Evolutionary conservation across 2,113 vertebrate species (phyloP), one percentile per base, ranked within the genome.

Genomic region (Hydropotes inermis): DNA sequence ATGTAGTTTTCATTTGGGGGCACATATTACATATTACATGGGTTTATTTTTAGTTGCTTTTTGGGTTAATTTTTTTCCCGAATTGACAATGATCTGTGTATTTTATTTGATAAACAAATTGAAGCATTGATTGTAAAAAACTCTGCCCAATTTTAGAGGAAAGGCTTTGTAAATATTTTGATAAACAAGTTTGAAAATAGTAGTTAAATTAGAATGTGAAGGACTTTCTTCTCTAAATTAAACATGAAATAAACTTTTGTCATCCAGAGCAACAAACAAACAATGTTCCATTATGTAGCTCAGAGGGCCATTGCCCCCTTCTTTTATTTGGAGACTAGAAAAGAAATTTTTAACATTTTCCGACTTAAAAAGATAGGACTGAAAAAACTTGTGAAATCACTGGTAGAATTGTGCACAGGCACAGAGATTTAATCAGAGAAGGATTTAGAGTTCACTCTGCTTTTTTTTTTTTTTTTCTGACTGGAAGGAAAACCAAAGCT

Each of bases 21-120:
- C 7, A 50, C 21, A 61, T 19, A 21, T 13, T 91, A 33, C 9
- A 12, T 78, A 33, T 83, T 54, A 61, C 57, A 30, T 27, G 7
- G 27, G 23, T 36, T 82, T 82, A 94, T 39, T 93, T 97, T 94
- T 58, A 90, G 36, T 89, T 94, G 39, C 16, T 43, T 84, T 87
- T 83, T 19, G 61, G 21, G 43, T 83, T 93, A 57, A 25, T 58
- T 74, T 84, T 90, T 27, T 36, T 19, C 54, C 8, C 89, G 11
- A 98, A 79, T 36, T 94, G 61, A 88, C 43, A 81, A 17, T 74
- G 64, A 84, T 83, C 81, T 47, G n/a, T 92, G 27, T 52, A 33
- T 81, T 60, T 89, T 83, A 30, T 97, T 94, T 95, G 90, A 39
- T 55, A 95, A 93, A 87, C 30, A 25, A 94, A 95, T 92, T 1